phyloP scores from a whole-genome alignment of 2,888 invertebrate genomes.

The Dicyrtomina minuta region DNA sequence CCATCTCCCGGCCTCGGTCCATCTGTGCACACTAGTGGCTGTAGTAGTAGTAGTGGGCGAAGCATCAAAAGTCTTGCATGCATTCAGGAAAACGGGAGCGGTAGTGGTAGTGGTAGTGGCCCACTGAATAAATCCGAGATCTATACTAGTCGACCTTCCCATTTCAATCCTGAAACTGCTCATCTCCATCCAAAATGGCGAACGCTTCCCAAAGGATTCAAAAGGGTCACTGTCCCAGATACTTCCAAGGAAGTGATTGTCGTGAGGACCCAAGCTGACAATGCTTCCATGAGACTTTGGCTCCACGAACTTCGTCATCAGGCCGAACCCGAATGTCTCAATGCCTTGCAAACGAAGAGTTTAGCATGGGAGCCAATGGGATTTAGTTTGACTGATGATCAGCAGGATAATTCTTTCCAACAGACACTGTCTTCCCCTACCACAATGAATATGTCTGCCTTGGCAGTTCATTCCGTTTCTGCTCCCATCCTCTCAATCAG shows the following conservation, averaged over 20 bases:
- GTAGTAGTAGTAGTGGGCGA: too few relatives aligned
- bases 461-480: slow-evolving; percentile 48
- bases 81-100: too few relatives aligned
- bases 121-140: slow-evolving; percentile 11
- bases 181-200: too few relatives aligned
- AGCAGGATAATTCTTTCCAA: neutral
- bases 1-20: too few relatives aligned
- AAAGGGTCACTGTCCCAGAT: slow-evolving; percentile 30
- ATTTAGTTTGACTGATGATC: too few relatives aligned
- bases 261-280: slow-evolving; percentile 43
- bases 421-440: slow-evolving; percentile 8
- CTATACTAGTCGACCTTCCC: slow-evolving; percentile 19
- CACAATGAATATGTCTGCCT: slow-evolving; percentile 13
- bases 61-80: too few relatives aligned
- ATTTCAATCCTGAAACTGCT: too few relatives aligned
- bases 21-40: neutral
- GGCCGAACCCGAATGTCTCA: slow-evolving; percentile 85
- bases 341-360: slow-evolving; percentile 85
- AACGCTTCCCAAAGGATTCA: slow-evolving; percentile 45
- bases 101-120: too few relatives aligned
- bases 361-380: slow-evolving; percentile 62
- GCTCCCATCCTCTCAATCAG: slow-evolving; percentile 52
- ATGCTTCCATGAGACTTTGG: slow-evolving; percentile 63
- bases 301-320: slow-evolving; percentile 71
- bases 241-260: slow-evolving; percentile 26